Percentiles rank a stretch among this genome's conserved stretches.
Conservation (phyloP, 2,797 vertebrate genomes). For the Clamator glandarius region DNA sequence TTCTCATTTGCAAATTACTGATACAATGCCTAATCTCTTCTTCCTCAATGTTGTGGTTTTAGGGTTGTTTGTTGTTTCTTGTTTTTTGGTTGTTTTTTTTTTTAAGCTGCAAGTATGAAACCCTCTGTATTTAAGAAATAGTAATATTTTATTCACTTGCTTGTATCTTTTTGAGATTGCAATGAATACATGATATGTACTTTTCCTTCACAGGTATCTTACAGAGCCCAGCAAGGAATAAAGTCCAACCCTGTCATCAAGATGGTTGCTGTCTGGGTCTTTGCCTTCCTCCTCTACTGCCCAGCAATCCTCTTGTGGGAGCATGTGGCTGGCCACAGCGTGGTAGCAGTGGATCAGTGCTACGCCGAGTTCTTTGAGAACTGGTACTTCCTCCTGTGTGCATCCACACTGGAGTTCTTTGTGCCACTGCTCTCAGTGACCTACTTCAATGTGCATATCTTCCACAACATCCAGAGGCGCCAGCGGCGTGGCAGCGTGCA, state of each 20-base stretch:
- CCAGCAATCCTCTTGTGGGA: slow-evolving; percentile 88
- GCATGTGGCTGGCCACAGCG: slow-evolving; percentile 55
- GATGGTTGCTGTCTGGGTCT: slow-evolving; percentile 85
- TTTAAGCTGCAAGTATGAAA: not conserved
- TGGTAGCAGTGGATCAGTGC: slow-evolving; percentile 77
- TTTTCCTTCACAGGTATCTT: slow-evolving; percentile 80
- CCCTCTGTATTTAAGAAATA: not conserved
- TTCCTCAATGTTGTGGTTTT: not conserved
- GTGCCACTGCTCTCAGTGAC: slow-evolving; percentile 84
- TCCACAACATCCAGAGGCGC: slow-evolving; percentile 84
- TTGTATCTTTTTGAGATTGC: not conserved
- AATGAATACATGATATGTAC: not conserved
- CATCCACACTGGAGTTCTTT: slow-evolving; percentile 88
- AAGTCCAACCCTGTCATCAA: slow-evolving; percentile 77
- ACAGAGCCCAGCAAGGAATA: slow-evolving; percentile 81
- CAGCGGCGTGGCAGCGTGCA: slow-evolving; percentile 9
- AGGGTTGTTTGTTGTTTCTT: not conserved
- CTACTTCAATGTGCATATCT: slow-evolving; percentile 90
- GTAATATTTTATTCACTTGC: not conserved
- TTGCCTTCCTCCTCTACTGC: slow-evolving; percentile 85
- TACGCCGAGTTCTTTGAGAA: slow-evolving; percentile 84
- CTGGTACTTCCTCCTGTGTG: slow-evolving; percentile 87
- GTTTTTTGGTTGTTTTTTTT: too few species aligned
- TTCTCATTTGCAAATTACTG: not conserved
- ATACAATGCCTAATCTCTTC: not conserved